These are phyloP conservation scores for Pseudopipra pipra DNA, from an alignment of 2,113 vertebrate genomes.

Conservation along the genomic window DNA sequence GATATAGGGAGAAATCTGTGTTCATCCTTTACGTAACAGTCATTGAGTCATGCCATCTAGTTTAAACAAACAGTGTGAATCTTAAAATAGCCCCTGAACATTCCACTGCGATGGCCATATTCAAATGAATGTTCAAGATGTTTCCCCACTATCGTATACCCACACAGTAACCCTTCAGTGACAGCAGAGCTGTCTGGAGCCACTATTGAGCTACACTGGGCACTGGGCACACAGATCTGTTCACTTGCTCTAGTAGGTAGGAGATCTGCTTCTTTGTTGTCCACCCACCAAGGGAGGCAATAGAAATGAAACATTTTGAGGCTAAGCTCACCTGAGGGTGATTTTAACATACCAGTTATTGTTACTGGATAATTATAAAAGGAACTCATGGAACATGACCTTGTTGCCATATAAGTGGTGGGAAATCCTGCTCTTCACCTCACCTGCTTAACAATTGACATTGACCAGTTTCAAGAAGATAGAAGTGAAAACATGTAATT, in stretches of 20 bases:
- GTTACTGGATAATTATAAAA: not conserved
- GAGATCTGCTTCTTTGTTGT: not conserved
- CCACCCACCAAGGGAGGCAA: not conserved
- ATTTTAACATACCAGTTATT: not conserved
- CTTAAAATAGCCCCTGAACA: conserved; percentile 60
- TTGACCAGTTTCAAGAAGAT: not conserved
- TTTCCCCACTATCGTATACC: conserved; percentile 38
- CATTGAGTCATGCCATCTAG: conserved; percentile 26
- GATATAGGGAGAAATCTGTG: not conserved
- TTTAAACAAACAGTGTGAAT: conserved; percentile 58
- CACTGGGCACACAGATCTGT: not conserved
- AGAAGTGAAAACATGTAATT: not conserved
- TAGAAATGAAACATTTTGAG: not conserved
- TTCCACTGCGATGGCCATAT: conserved; percentile 31
- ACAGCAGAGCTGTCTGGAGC: not conserved
- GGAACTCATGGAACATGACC: not conserved
- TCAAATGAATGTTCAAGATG: conserved; percentile 51
- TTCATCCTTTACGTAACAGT: conserved; percentile 41
- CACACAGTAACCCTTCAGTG: conserved; percentile 17
- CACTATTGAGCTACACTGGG: not conserved
- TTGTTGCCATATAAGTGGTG: not conserved
- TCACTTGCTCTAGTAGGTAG: not conserved
- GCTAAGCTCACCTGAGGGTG: not conserved
- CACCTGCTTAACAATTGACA: not conserved
- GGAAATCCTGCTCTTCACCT: not conserved